Base-by-base conservation (phyloP, 2,113 vertebrate genomes). In the Myrmecobius fasciatus region DNA sequence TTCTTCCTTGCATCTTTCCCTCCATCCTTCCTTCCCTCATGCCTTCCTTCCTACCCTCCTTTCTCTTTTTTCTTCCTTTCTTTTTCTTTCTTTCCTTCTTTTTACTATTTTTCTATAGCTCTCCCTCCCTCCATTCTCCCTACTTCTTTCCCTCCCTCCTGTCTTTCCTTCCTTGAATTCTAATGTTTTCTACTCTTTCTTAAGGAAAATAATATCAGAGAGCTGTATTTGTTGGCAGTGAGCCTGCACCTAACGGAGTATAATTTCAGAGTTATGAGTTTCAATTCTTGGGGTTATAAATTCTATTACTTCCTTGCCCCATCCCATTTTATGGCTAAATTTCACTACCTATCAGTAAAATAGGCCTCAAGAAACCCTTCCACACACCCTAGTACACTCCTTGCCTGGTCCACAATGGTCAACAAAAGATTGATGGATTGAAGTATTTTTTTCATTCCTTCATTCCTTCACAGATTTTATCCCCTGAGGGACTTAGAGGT, bases 1-100 rank as follows among this genome's bases (percentile, higher is more conserved):
- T 5, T 8, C 31, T 4, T 17, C 31, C 3, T 67, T 17, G 25
- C 20, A 6, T 14, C 1, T 1, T 2, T 8, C 28, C 11, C 1
- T 28, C 8, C 2, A 28, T 10, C 54, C 26, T 56, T 10, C 26
- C 8, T 56, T 8, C 25, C 8, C 25, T 25, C 24, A 1, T 56
- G 2, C 2, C 4, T 60, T 10, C 28, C 28, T 60, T 31, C 26
- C 28, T 60, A 7, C 26, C 22, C 31, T 56, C 26, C 4, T 60
- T 31, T 10, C 25, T 54, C 26, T 25, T 9, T 54, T 28, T 12
- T 60, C 31, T 25, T 31, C 11, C 10, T 60, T 31, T 3, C 28
- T 60, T 60, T 25, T 31, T 31, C 10, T 60, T 31, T 11, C 28
- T 4, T 60, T 60, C 8, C 9, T 56, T 56, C 56, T 31, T 31